Evolutionary conservation across 2,888 invertebrate species (phyloP).

Genomic region (Sarcophaga variegata): DNA sequence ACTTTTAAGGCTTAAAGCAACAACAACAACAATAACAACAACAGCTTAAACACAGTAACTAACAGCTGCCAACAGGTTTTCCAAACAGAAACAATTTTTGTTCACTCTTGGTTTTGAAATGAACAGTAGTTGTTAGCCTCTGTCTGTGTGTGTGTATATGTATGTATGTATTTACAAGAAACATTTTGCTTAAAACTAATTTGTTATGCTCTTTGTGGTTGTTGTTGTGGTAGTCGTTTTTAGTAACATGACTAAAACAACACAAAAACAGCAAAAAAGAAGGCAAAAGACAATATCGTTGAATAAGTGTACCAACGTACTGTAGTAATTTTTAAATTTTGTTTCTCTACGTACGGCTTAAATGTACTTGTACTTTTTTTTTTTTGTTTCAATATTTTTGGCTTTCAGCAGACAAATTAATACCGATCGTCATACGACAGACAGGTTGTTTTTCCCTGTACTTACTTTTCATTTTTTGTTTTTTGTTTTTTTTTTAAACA

Average conservation of each 20-base stretch:
- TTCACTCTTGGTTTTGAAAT: neutral
- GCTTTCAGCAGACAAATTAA: constrained; percentile 60
- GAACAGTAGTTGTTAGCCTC: neutral
- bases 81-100: neutral
- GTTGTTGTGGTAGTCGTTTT: neutral
- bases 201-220: neutral
- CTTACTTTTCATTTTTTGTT: constrained; percentile 36
- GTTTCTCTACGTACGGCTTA: constrained; percentile 33
- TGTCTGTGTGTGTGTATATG: too few species aligned
- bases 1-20: constrained; percentile 3
- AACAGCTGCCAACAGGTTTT: constrained; percentile 62
- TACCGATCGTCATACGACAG: constrained; percentile 41
- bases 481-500: neutral
- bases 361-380: constrained; percentile 10
- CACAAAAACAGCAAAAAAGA: neutral
- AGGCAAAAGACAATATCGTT: constrained; percentile 23
- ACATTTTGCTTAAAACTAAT: constrained; percentile 36
- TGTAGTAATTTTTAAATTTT: constrained; percentile 58
- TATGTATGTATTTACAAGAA: constrained; percentile 50
- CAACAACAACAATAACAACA: constrained; percentile 39
- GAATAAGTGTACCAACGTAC: constrained; percentile 28
- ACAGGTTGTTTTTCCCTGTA: constrained; percentile 59
- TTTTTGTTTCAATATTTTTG: constrained; percentile 11
- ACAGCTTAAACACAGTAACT: constrained; percentile 3
- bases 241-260: neutral